Conservation (phyloP, 2,113 vertebrate species). For the Lophotis ruficrista region DNA sequence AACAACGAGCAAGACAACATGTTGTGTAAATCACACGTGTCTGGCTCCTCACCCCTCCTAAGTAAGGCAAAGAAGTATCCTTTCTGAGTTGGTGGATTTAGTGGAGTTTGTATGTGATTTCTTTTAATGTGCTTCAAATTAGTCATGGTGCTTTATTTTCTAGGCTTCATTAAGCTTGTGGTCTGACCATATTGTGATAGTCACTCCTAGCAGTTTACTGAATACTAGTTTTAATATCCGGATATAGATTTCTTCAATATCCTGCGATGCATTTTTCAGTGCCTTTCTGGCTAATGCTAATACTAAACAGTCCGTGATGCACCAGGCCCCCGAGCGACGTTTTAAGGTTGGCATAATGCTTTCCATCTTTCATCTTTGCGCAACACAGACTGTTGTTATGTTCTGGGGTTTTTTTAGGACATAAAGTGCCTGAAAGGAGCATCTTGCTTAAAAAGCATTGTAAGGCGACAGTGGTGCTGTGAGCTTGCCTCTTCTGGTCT, state of each 20-base stretch:
- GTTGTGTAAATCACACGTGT: background rate
- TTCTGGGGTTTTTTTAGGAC: slow-evolving; percentile 11
- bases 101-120: slow-evolving; percentile 45
- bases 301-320: slow-evolving; percentile 18
- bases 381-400: background rate
- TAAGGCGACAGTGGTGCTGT: background rate
- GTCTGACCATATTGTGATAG: background rate
- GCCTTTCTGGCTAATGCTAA: slow-evolving; percentile 34
- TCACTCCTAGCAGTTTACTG: background rate
- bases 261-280: slow-evolving; percentile 51
- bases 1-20: background rate
- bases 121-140: slow-evolving; percentile 45
- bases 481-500: background rate
- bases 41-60: background rate
- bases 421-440: background rate
- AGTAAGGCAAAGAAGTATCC: background rate
- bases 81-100: slow-evolving; percentile 28
- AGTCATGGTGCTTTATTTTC: slow-evolving; percentile 32
- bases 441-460: background rate
- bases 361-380: slow-evolving; percentile 15
- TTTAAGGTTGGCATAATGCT: slow-evolving; percentile 39
- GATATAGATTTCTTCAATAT: slow-evolving; percentile 70
- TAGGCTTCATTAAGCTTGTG: slow-evolving; percentile 47
- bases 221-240: slow-evolving; percentile 67
- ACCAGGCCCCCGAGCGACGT: slow-evolving; percentile 6